These are phyloP conservation scores for Cosmia pyralina DNA, from an alignment of 2,888 invertebrate species.

Conservation along the genomic window DNA sequence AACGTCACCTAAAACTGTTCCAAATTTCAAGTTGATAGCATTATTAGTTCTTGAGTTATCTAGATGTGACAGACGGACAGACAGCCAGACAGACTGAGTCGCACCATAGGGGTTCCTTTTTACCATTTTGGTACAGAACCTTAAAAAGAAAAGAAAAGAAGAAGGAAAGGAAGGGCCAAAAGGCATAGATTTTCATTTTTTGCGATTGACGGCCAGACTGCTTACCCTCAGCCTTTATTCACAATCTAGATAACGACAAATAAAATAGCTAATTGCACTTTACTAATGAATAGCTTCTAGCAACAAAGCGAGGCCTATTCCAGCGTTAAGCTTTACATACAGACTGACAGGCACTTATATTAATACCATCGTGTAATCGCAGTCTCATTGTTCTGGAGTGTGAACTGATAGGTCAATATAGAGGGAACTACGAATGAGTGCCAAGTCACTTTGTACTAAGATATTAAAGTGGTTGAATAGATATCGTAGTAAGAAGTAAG, in stretches of 20 bases:
- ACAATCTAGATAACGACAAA: slow-evolving; percentile 45
- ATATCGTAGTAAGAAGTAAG: not conserved
- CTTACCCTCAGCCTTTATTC: slow-evolving; percentile 9
- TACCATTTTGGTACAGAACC: no score
- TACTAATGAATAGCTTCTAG: slow-evolving; percentile 40
- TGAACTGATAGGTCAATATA: slow-evolving; percentile 58
- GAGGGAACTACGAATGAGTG: slow-evolving; percentile 32
- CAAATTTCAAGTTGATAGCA: no score
- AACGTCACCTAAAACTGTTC: no score
- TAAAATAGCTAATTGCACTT: slow-evolving; percentile 49
- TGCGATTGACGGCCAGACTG: not conserved
- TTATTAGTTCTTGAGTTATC: no score
- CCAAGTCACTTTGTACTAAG: slow-evolving; percentile 45
- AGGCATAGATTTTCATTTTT: no score
- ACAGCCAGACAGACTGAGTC: no score
- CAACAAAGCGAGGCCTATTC: slow-evolving; percentile 36
- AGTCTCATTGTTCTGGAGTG: slow-evolving; percentile 55
- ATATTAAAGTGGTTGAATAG: slow-evolving; percentile 23
- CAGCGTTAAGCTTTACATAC: slow-evolving; percentile 28
- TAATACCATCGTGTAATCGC: slow-evolving; percentile 59
- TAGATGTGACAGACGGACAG: no score
- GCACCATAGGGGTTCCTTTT: no score
- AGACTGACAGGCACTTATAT: slow-evolving; percentile 63
- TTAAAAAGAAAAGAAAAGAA: no score
- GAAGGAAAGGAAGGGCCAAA: no score